These are phyloP conservation scores for Keiferia lycopersicella DNA, from an alignment of 2,888 invertebrate species.

Conservation along the genomic window DNA sequence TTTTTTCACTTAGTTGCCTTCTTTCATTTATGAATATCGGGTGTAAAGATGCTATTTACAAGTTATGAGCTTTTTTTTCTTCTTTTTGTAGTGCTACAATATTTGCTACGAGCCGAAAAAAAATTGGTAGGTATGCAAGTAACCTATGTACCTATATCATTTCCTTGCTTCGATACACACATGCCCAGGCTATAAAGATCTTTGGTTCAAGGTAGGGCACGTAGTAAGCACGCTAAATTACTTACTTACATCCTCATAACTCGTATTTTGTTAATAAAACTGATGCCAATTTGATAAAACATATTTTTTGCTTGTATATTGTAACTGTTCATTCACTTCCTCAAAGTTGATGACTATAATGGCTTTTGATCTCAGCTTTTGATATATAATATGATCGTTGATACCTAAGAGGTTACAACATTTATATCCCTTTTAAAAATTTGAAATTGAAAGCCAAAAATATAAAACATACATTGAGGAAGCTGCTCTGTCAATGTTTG, in stretches of 20 bases:
- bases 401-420: no score
- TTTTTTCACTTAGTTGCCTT: no score
- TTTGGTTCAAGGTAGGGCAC: background rate
- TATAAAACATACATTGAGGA: background rate
- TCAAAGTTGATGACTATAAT: background rate
- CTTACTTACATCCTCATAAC: constrained; percentile 4
- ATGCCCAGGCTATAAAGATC: background rate
- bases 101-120: no score
- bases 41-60: no score
- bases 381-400: no score
- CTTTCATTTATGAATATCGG: no score
- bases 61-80: no score
- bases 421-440: background rate
- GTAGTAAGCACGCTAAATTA: background rate
- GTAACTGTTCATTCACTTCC: background rate
- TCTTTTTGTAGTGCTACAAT: no score
- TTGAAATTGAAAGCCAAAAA: background rate
- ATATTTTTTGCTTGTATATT: background rate
- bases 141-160: no score
- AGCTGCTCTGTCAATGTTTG: background rate
- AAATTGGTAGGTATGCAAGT: no score
- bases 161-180: background rate
- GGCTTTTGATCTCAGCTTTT: no score
- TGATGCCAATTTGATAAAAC: constrained; percentile 7
- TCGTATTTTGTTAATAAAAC: background rate